Evolutionary conservation across 2,113 vertebrate genomes (phyloP).

Genomic region (Trogon melanurus): DNA sequence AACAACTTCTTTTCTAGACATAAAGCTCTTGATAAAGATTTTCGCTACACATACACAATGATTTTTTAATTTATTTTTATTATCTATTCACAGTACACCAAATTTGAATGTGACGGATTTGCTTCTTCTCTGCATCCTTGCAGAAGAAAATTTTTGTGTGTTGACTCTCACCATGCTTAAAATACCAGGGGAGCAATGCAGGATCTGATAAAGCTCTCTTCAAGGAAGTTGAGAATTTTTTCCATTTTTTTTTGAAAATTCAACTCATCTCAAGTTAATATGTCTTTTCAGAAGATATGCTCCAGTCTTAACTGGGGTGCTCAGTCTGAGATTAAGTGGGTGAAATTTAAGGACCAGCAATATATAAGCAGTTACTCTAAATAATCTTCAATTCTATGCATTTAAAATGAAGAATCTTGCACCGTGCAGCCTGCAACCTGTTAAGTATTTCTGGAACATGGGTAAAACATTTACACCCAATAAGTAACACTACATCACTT

Average conservation of each 20-base stretch:
- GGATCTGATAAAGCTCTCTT: slow-evolving; percentile 17
- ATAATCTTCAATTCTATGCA: slow-evolving; percentile 61
- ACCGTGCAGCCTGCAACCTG: not conserved
- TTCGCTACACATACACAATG: not conserved
- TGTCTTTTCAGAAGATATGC: slow-evolving; percentile 34
- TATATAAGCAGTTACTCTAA: slow-evolving; percentile 22
- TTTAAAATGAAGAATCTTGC: slow-evolving; percentile 62
- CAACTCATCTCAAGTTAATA: slow-evolving; percentile 3
- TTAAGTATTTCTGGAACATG: not conserved
- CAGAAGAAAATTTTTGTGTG: not conserved
- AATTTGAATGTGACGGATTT: not conserved
- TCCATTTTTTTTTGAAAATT: slow-evolving; percentile 10
- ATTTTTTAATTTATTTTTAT: not conserved
- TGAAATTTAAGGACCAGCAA: slow-evolving; percentile 51
- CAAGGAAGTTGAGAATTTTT: slow-evolving; percentile 5
- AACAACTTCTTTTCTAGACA: not conserved
- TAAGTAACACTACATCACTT: not conserved
- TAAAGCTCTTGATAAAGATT: not conserved
- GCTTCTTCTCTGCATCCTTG: not conserved
- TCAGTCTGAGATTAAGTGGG: slow-evolving; percentile 30
- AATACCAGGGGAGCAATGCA: not conserved
- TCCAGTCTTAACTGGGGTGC: slow-evolving; percentile 38
- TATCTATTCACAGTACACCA: not conserved
- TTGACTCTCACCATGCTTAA: not conserved
- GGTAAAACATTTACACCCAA: not conserved